phyloP scores from a whole-genome alignment of 2,113 vertebrate species.

The Anhinga anhinga region DNA sequence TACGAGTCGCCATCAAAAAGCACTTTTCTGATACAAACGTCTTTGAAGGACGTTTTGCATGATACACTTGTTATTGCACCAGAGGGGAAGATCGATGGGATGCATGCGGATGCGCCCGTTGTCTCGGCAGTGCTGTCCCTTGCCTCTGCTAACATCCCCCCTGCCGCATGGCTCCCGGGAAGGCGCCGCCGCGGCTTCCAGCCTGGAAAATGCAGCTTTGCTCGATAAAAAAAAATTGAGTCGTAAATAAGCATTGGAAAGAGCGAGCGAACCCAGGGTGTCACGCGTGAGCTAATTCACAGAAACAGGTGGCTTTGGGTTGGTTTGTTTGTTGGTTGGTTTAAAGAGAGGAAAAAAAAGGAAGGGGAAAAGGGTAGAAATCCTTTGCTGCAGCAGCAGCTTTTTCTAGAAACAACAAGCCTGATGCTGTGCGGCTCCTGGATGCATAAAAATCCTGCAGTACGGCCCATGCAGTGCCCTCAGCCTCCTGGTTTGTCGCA shows the following conservation, averaged over 20 bases:
- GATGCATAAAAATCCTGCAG: neutral
- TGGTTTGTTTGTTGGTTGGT: neutral
- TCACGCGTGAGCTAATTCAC: neutral
- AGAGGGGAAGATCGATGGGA: neutral
- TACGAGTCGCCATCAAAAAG: accelerated
- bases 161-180: neutral
- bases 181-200: neutral
- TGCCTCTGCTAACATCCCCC: neutral
- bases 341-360: neutral
- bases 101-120: accelerated
- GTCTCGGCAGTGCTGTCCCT: neutral
- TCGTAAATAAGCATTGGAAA: neutral
- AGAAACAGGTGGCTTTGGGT: neutral
- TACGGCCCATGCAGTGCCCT: neutral
- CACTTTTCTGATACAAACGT: accelerated
- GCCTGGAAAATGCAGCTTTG: neutral
- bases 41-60: neutral
- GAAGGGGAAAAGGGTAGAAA: neutral
- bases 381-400: neutral
- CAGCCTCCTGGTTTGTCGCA: slow-evolving; percentile 20
- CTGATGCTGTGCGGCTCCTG: neutral
- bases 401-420: neutral
- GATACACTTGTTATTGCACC: neutral
- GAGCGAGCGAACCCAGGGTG: neutral
- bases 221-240: neutral